Percentiles rank a stretch among this genome's conserved stretches.
Evolutionary conservation across 2,797 vertebrate species (phyloP).

Genomic region (Pseudochaenichthys georgianus): DNA sequence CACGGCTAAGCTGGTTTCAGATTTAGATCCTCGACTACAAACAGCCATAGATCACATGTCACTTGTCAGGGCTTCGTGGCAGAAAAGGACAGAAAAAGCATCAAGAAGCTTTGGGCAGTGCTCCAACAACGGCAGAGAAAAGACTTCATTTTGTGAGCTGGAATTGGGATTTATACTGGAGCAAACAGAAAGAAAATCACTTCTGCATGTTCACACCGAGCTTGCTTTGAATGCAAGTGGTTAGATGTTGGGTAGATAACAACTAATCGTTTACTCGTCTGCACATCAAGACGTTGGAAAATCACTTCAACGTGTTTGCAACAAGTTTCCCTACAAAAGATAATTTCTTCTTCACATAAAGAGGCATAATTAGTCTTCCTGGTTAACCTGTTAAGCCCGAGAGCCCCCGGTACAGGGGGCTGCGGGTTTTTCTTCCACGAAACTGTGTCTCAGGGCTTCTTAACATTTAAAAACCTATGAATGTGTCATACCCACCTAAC

Average conservation of each 20-base stretch:
- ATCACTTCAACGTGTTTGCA: constrained; percentile 21
- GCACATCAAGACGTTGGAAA: constrained; percentile 21
- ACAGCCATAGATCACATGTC: constrained; percentile 81
- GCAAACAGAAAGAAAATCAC: constrained; percentile 64
- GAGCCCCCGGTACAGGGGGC: too few species aligned
- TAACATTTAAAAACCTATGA: too few species aligned
- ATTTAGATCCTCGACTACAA: constrained; percentile 76
- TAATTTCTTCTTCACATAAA: too few species aligned
- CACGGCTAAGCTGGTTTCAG: constrained; percentile 74
- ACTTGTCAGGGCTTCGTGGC: constrained; percentile 68
- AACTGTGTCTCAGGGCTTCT: too few species aligned
- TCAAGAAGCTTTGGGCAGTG: constrained; percentile 62
- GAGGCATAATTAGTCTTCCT: too few species aligned
- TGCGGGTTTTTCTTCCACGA: too few species aligned
- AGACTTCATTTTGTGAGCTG: constrained; percentile 63
- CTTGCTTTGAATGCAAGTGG: constrained; percentile 39
- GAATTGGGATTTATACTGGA: constrained; percentile 63
- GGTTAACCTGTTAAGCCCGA: too few species aligned
- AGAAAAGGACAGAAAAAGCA: constrained; percentile 68
- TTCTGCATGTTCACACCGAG: constrained; percentile 34
- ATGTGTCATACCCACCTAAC: too few species aligned
- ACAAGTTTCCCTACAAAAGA: neutral
- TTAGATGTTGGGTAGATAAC: constrained; percentile 35
- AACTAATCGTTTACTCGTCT: constrained; percentile 27
- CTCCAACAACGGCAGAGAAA: constrained; percentile 59